Evolutionary conservation across 2,888 invertebrate genomes (phyloP).

Genomic region (Aphodius granarius): DNA sequence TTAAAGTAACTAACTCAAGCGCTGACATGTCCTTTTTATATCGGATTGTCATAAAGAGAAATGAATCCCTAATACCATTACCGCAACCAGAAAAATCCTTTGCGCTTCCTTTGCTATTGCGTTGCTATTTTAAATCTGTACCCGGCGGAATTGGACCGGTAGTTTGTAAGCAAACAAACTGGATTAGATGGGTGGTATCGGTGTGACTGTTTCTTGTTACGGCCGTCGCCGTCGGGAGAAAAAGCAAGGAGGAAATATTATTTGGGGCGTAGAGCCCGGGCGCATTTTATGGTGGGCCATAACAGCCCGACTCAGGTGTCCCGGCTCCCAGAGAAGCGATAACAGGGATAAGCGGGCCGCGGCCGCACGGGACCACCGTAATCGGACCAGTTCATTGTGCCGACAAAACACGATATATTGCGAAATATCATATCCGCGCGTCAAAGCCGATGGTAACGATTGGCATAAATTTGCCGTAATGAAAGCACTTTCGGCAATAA

Average conservation of each 20-base stretch:
- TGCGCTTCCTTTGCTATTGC: too few relatives aligned
- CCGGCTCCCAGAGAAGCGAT: constrained; percentile 52
- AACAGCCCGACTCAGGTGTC: constrained; percentile 51
- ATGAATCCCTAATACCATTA: not conserved
- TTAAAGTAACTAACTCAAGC: constrained; percentile 11
- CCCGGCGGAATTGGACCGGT: not conserved
- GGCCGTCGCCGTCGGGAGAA: constrained; percentile 12
- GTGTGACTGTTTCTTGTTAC: constrained; percentile 7
- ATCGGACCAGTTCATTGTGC: constrained; percentile 48
- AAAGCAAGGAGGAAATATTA: constrained; percentile 32
- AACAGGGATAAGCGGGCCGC: constrained; percentile 53
- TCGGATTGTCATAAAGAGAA: constrained; percentile 13
- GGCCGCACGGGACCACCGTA: constrained; percentile 43
- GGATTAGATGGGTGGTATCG: not conserved
- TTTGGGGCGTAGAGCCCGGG: constrained; percentile 18
- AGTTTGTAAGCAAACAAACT: constrained; percentile 6
- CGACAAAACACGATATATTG: constrained; percentile 46
- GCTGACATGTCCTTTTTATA: constrained; percentile 10
- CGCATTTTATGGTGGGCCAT: constrained; percentile 38
- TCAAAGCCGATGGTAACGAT: constrained; percentile 55
- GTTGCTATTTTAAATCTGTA: too few relatives aligned
- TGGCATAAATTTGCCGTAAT: constrained; percentile 55
- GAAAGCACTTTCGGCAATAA: constrained; percentile 48
- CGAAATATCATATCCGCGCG: constrained; percentile 54
- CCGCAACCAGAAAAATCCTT: not conserved